Evolutionary conservation across 1,140 invertebrate species (phyloP), one percentile per base, ranked within the genome.

Genomic region (Rhyzopertha dominica): DNA sequence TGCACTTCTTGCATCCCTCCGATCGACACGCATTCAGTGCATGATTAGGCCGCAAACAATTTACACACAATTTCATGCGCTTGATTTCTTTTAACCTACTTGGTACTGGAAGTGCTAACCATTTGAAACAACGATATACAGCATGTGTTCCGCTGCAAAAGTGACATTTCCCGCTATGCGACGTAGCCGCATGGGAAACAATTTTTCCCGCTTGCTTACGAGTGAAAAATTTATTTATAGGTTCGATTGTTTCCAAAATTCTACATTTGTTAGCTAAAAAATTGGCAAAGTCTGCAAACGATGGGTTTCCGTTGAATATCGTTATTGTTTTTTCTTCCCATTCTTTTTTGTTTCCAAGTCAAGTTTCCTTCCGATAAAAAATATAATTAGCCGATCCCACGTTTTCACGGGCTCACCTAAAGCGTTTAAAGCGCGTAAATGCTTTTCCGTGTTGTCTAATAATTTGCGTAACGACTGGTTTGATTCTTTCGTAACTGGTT

Each of bases 21-120:
- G 43, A 35, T 16, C 18, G 43, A 49, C 58, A 57, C n/a, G 34
- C 23, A 10, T n/a, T 31, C 5, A 45, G 43, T 12, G 41, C 30
- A 29, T 58, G 55, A 3, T 36, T 32, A 14, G 45, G 32, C 14
- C 31, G 16, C 16, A 60, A 43, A 48, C 58, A 58, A 19, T 58
- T 60, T 31, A 32, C 56, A 19, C 58, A 61, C 12, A 61, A 18
- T 10, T 30, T 24, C 24, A 51, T 50, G 13, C 41, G 36, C 16
- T 47, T 55, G 5, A 42, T 46, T 44, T 49, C 49, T 17, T 51
- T 25, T n/a, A n/a, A n/a, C n/a, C n/a, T n/a, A n/a, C n/a, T n/a
- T n/a, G n/a, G n/a, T n/a, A n/a, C n/a, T n/a, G n/a, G n/a, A n/a
- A n/a, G n/a, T n/a, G n/a, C n/a, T n/a, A n/a, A n/a, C n/a, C n/a